Evolutionary conservation across 1,140 invertebrate genomes (phyloP), one percentile per base, ranked within the genome.

Genomic region (Temnothorax longispinosus): DNA sequence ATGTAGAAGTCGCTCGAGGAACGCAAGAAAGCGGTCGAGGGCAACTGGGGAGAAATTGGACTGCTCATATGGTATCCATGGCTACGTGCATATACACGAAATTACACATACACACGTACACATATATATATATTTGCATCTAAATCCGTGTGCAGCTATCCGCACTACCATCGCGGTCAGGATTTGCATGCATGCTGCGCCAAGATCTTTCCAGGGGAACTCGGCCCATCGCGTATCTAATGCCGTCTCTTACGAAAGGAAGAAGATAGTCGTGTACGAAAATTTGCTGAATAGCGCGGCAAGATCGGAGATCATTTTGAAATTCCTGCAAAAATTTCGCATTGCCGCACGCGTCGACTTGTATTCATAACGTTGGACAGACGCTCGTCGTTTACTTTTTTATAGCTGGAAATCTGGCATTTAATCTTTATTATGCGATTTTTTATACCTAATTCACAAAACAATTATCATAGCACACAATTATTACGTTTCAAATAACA

Each of bases 161-260:
- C 69, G 56, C 80, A 58, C 47, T 54, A 27, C 81, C 50, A 86
- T 88, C 72, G 82, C 60, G 88, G 75, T 87, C 71, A 60, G 52
- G 80, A 90, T 90, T 90, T 90, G 84, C 88, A 90, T 89, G 64
- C 86, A 78, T 58, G 54, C 80, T 60, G 80, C 50, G 84, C 47
- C 60, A 87, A 75, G 58, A 76, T 89, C 64, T 78, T 87, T 82
- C 75, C 38, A n/a, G 44, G 65, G 56, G 21, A 89, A 77, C 86
- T 88, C 85, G 58, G 76, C 78, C 41, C 85, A 71, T 81, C 87
- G 56, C 44, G 27, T 50, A 69, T 74, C 72, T 74, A 69, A 54
- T 84, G 72, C 44, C 50, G 72, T 65, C 44, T 52, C 50, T 52
- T 85, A 76, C 52, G 41, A 6, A 27, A 52, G 32, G 21, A 87